These are phyloP conservation scores for Proisotoma minuta DNA, from an alignment of 2,888 invertebrate species.

Conservation along the genomic window DNA sequence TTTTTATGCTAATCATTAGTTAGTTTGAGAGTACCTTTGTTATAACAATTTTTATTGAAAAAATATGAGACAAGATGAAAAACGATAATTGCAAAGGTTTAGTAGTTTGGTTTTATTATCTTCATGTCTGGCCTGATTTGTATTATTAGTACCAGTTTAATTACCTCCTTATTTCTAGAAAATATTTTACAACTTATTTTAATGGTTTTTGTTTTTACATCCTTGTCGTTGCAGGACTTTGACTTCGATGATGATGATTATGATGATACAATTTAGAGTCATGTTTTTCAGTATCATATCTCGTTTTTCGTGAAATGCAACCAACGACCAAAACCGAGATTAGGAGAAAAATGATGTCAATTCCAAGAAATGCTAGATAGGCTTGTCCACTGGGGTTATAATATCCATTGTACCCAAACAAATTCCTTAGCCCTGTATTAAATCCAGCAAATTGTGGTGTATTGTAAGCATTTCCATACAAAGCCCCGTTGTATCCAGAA, in stretches of 20 bases:
- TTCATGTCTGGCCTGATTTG: too few species aligned
- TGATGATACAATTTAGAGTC: slow-evolving; percentile 21
- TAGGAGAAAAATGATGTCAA: slow-evolving; percentile 35
- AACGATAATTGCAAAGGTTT: too few species aligned
- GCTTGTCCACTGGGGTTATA: slow-evolving; percentile 42
- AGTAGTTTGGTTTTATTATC: too few species aligned
- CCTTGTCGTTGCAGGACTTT: slow-evolving; percentile 20
- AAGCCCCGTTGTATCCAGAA: neutral
- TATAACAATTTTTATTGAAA: too few species aligned
- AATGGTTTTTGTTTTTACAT: slow-evolving; percentile 14
- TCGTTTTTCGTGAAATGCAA: slow-evolving; percentile 19
- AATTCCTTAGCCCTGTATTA: slow-evolving; percentile 29
- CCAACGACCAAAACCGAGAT: slow-evolving; percentile 29
- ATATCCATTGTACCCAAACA: slow-evolving; percentile 29
- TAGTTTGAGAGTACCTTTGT: too few species aligned
- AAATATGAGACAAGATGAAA: too few species aligned
- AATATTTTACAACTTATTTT: neutral
- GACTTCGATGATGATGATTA: slow-evolving; percentile 8
- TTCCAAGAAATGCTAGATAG: slow-evolving; percentile 33
- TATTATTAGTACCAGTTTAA: too few species aligned
- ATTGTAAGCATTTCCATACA: slow-evolving; percentile 3
- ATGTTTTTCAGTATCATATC: slow-evolving; percentile 22
- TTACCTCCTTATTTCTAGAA: too few species aligned
- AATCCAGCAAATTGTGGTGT: slow-evolving; percentile 14
- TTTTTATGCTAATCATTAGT: too few species aligned